These are phyloP conservation scores for Tichodroma muraria DNA, from an alignment of 2,113 vertebrate genomes.

Conservation along the genomic window DNA sequence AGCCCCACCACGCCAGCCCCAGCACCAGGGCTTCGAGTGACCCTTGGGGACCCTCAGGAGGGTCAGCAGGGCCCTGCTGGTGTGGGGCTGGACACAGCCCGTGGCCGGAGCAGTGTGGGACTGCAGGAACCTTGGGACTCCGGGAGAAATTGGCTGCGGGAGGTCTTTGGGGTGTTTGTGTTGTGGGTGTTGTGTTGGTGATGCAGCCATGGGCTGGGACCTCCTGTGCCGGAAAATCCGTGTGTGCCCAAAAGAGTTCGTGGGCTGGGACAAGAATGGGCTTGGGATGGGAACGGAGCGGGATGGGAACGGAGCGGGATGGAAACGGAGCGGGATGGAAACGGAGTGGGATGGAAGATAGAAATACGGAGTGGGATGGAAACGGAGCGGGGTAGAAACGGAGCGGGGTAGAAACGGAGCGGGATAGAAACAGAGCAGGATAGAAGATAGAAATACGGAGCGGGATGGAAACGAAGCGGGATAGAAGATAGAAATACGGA, in stretches of 20 bases:
- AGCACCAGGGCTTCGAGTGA: background rate
- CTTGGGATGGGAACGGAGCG: no score
- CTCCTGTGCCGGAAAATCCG: background rate
- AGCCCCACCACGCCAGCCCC: background rate
- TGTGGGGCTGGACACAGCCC: background rate
- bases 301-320: no score
- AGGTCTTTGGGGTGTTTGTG: background rate
- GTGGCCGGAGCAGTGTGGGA: background rate
- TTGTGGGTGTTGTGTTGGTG: background rate
- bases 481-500: no score
- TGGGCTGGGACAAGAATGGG: background rate
- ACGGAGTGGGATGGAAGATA: no score
- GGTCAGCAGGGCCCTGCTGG: background rate
- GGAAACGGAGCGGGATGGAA: no score
- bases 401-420: no score
- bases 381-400: no score
- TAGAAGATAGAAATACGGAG: no score
- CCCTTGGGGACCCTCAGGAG: background rate
- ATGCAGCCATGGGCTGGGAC: background rate
- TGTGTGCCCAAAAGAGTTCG: background rate
- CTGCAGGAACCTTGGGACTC: background rate
- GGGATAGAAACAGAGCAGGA: no score
- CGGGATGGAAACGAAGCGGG: no score
- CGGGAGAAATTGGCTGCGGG: background rate
- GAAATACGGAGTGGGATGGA: no score